phyloP scores from a whole-genome alignment of 2,888 invertebrate species.

The Drosophila falleni region DNA sequence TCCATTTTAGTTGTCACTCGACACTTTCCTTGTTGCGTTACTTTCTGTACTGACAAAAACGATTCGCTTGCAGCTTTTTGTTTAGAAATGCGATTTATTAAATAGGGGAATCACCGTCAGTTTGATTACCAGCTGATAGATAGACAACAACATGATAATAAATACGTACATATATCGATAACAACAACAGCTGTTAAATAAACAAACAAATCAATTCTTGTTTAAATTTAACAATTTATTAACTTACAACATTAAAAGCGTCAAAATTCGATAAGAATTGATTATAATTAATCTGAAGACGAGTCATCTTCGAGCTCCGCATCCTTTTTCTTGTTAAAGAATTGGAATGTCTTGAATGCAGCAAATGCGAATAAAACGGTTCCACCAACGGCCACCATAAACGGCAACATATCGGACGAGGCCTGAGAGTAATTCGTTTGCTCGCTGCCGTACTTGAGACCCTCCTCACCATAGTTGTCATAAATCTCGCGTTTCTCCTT shows the following conservation, averaged over 20 bases:
- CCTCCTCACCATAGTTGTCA: slow-evolving; percentile 62
- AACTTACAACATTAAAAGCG: neutral
- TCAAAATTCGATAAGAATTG: slow-evolving; percentile 1
- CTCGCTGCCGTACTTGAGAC: slow-evolving; percentile 33
- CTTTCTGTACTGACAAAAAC: neutral
- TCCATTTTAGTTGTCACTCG: neutral
- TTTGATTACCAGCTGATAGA: neutral
- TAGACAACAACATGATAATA: neutral
- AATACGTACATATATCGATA: neutral
- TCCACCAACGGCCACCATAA: slow-evolving; percentile 66
- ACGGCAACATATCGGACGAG: slow-evolving; percentile 65
- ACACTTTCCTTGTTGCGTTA: neutral
- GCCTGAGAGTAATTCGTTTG: slow-evolving; percentile 33
- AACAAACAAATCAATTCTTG: neutral
- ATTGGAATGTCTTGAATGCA: slow-evolving; percentile 66
- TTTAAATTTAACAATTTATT: slow-evolving; percentile 1
- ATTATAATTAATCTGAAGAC: slow-evolving; percentile 36
- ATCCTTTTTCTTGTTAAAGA: slow-evolving; percentile 61
- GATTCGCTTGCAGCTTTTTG: neutral
- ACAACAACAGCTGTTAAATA: neutral
- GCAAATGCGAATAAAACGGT: slow-evolving; percentile 65
- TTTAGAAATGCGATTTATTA: neutral
- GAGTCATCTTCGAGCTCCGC: slow-evolving; percentile 40
- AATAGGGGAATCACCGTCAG: neutral
- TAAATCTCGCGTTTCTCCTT: slow-evolving; percentile 62